Evolutionary conservation across 2,888 invertebrate genomes (phyloP).

Genomic region (Oasisia sp.): DNA sequence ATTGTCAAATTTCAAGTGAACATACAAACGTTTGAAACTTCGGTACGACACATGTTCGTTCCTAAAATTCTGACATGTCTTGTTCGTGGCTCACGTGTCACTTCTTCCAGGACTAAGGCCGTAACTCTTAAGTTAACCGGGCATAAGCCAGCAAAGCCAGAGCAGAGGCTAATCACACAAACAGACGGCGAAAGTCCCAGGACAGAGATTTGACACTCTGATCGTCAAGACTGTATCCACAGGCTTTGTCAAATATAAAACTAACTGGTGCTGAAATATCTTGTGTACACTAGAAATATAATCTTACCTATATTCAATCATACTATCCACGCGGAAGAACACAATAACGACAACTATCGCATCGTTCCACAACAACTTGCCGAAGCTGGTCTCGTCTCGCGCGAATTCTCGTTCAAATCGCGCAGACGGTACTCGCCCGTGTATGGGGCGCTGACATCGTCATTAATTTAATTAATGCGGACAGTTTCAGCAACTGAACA

Average conservation of each 20-base stretch:
- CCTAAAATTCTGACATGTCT: not conserved
- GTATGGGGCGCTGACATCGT: not conserved
- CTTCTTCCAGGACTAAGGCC: not conserved
- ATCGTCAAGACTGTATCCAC: not conserved
- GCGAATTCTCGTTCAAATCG: not conserved
- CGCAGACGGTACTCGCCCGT: not conserved
- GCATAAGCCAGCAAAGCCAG: not conserved
- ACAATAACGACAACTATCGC: not conserved
- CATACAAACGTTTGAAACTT: not conserved
- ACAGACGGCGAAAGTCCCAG: not conserved
- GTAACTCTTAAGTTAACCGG: no score
- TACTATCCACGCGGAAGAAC: not conserved
- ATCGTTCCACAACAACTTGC: not conserved
- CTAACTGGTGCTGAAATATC: not conserved
- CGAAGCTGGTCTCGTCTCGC: not conserved
- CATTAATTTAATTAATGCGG: not conserved
- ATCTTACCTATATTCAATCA: slow-evolving; percentile 3
- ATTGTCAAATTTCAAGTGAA: not conserved
- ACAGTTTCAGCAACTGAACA: not conserved
- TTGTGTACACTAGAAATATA: not conserved
- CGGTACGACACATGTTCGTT: not conserved
- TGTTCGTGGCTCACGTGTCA: not conserved
- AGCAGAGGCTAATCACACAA: not conserved
- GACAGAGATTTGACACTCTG: not conserved
- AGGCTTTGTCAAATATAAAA: not conserved